Base-by-base conservation (phyloP, 2,797 vertebrate genomes). In the Sternarchorhynchus goeldii region DNA sequence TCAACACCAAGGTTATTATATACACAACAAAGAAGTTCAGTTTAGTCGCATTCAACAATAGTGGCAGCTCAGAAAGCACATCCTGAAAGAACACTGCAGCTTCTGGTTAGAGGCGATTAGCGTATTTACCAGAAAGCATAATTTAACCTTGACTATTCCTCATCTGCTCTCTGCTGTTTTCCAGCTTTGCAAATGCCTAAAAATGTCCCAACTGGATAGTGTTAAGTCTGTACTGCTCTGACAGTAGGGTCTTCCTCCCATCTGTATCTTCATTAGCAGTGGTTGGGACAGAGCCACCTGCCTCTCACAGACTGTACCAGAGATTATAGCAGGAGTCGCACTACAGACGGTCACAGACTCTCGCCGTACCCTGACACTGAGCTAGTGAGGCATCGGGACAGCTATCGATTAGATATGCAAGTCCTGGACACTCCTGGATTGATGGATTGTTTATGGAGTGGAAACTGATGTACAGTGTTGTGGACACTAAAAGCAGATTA, bases 1-100 rank as follows among this genome's bases (percentile, higher is more conserved):
- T 75, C 71, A 76, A 76, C 74, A 80, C 73, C 79, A 80, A 83
- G 84, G 84, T 85, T 83, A 80, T 63, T 78, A 64, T 83, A 77
- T 77, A 39, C 65, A 81, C 76, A 83, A 77, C 71, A 67, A 63
- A 79, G 55, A 75, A 56, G 29, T 68, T 68, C 63, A 50, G 29
- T 75, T 73, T 12, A 36, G 55, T 72, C 73, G 36, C 31, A 81
- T 85, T 67, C 41, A 59, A 25, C 36, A 17, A 39, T 34, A 18
- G 64, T 66, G 67, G 31, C 57, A 65, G 39, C 4, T 16, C 21
- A 45, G 53, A 64, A 70, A 21, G 45, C 45, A 57, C 12, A 29
- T 34, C 16, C 4, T 34, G 14, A n/a, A 8, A 17, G 20, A 74
- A 60, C 50, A 36, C 59, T 55, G 77, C 25, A 60, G 31, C 6